phyloP scores from a whole-genome alignment of 2,797 vertebrate genomes.

The Hylomyscus alleni region DNA sequence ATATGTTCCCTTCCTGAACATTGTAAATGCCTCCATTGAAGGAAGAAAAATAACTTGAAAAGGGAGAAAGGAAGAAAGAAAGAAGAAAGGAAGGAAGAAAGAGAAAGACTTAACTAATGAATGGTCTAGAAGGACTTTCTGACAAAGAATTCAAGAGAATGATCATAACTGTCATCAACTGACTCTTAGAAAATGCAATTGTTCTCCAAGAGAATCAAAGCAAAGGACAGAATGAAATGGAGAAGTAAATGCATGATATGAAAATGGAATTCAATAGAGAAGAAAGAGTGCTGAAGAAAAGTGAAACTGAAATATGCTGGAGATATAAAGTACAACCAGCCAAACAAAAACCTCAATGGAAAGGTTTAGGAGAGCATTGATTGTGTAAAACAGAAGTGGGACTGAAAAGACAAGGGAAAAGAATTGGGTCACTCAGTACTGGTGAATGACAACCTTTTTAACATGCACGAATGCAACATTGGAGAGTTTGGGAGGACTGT shows the following conservation, averaged over 20 bases:
- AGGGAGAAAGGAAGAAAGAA: background rate
- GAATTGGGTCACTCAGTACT: background rate
- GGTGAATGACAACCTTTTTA: background rate
- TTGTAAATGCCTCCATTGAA: background rate
- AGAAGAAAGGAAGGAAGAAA: background rate
- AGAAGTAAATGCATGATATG: background rate
- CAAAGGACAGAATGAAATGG: background rate
- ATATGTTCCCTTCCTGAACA: background rate
- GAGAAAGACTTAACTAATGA: background rate
- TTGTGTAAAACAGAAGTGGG: background rate
- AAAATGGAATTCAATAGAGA: background rate
- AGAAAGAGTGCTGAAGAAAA: background rate
- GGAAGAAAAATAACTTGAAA: background rate
- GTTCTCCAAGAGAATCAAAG: background rate
- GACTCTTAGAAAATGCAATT: background rate
- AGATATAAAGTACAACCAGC: background rate
- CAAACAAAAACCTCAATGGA: background rate
- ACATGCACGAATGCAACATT: background rate
- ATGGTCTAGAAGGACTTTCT: background rate
- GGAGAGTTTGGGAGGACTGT: background rate
- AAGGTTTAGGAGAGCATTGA: background rate
- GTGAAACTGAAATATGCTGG: background rate
- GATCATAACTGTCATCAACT: background rate
- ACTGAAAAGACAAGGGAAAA: background rate
- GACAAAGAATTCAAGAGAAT: background rate